A percentile compares a stretch with the other conserved stretches of the same genome.
phyloP scores from a whole-genome alignment of 2,797 vertebrate genomes.

The Mergus octosetaceus region DNA sequence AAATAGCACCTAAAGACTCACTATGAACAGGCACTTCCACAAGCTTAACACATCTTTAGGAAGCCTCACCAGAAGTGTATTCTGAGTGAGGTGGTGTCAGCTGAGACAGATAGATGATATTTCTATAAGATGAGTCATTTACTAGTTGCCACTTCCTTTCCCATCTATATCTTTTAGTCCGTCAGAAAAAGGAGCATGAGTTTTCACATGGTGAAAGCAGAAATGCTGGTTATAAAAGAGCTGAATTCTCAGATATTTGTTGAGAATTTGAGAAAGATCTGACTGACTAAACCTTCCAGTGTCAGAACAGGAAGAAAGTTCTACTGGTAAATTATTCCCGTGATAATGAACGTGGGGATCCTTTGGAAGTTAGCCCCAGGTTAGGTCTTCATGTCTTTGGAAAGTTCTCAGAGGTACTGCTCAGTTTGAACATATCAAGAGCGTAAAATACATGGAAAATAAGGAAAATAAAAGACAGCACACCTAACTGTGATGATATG shows the following conservation, averaged over 20 bases:
- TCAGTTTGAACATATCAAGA: not conserved
- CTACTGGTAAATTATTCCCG: not conserved
- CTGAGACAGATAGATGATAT: not conserved
- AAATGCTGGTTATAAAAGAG: not conserved
- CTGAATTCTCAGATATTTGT: not conserved
- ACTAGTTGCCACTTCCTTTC: slow-evolving; percentile 12
- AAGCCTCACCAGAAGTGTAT: not conserved
- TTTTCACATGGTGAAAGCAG: not conserved
- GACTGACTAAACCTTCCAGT: not conserved
- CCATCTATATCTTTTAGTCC: not conserved
- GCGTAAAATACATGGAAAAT: not conserved
- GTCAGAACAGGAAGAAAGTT: not conserved
- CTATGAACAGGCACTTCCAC: not conserved
- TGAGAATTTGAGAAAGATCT: not conserved
- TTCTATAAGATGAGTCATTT: slow-evolving; percentile 34
- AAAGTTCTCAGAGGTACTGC: not conserved
- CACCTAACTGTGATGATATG: not conserved
- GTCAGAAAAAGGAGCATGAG: not conserved
- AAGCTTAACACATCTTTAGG: not conserved
- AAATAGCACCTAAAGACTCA: not conserved
- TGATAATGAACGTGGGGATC: not conserved
- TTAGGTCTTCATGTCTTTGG: not conserved
- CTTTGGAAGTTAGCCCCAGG: not conserved
- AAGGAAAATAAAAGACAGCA: not conserved
- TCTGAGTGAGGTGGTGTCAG: slow-evolving; percentile 19